A percentile compares a stretch with the other conserved stretches of the same genome.
These are phyloP conservation scores for Ceraclea dissimilis DNA, from an alignment of 2,888 invertebrate species.

Conservation along the genomic window DNA sequence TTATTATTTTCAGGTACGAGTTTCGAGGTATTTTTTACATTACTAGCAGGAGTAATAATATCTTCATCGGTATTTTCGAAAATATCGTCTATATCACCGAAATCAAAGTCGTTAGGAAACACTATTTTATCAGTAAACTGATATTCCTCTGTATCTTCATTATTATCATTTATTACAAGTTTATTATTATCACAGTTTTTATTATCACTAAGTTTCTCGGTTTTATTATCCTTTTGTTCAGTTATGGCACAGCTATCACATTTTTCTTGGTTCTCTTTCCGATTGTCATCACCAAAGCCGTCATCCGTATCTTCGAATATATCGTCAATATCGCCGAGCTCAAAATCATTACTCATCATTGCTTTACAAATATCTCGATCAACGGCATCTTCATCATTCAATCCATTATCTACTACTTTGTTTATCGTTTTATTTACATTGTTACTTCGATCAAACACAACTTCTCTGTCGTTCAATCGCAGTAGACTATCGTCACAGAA, in stretches of 20 bases:
- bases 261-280: too few species aligned
- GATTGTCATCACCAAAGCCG: not conserved
- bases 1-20: too few species aligned
- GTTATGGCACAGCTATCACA: not conserved
- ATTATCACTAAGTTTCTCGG: not conserved
- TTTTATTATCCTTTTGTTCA: not conserved
- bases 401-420: not conserved
- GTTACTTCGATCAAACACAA: not conserved
- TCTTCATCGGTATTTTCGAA: constrained; percentile 31
- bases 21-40: not conserved
- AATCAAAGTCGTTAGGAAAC: constrained; percentile 34
- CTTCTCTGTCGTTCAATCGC: not conserved
- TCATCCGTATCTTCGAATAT: constrained; percentile 33
- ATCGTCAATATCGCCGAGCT: constrained; percentile 39
- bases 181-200: not conserved
- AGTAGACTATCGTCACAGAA: not conserved
- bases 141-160: not conserved
- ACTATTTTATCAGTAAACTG: not conserved
- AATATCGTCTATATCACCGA: constrained; percentile 40
- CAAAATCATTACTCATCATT: constrained; percentile 32
- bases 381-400: not conserved
- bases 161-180: not conserved
- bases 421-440: not conserved
- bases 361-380: not conserved
- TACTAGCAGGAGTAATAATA: not conserved